These are phyloP conservation scores for Macquaria australasica DNA, from an alignment of 2,113 vertebrate species.

Conservation along the genomic window DNA sequence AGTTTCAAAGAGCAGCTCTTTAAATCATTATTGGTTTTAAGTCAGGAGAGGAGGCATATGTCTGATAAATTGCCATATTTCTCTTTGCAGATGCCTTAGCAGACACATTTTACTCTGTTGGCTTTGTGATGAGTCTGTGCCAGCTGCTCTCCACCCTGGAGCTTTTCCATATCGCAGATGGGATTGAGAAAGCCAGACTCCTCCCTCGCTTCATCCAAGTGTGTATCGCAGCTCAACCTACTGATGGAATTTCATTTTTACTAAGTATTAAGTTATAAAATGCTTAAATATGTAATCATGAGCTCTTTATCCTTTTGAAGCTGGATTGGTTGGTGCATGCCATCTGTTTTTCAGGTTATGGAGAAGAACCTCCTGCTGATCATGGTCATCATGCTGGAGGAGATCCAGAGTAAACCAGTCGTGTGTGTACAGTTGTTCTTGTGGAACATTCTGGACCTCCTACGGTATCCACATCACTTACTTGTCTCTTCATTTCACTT, in stretches of 20 bases:
- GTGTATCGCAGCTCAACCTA: conserved; percentile 27
- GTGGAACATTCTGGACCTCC: conserved; percentile 92
- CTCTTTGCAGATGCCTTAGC: conserved; percentile 79
- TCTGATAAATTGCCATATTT: neutral
- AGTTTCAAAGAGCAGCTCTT: neutral
- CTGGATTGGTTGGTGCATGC: neutral
- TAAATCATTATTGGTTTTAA: neutral
- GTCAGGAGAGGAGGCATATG: neutral
- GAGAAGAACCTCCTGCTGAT: conserved; percentile 92
- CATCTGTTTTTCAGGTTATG: conserved; percentile 83
- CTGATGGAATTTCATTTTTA: neutral
- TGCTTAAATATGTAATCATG: neutral
- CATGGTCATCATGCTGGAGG: conserved; percentile 91
- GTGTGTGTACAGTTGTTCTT: conserved; percentile 92
- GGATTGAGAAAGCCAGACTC: conserved; percentile 87
- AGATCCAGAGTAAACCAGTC: conserved; percentile 90
- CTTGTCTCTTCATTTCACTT: neutral
- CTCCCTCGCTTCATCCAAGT: conserved; percentile 92
- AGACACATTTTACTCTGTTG: conserved; percentile 94
- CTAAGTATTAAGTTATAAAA: neutral
- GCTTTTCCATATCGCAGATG: conserved; percentile 90
- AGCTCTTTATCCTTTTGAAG: neutral
- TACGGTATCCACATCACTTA: conserved; percentile 82
- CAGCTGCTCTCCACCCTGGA: conserved; percentile 91
- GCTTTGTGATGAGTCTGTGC: conserved; percentile 92